These are phyloP conservation scores for Apamea epomidion DNA, from an alignment of 2,888 invertebrate species.

Conservation along the genomic window DNA sequence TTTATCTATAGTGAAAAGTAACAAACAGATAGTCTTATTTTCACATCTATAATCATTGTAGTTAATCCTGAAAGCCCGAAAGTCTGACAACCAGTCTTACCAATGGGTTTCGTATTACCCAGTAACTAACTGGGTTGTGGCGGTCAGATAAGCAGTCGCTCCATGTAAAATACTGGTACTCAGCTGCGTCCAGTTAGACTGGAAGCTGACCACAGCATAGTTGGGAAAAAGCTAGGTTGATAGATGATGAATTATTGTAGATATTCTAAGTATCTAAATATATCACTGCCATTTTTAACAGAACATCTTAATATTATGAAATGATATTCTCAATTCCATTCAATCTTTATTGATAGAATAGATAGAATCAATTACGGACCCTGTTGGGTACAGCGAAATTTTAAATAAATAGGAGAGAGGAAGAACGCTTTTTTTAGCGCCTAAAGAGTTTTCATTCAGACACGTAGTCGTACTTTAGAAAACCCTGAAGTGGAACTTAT, in stretches of 20 bases:
- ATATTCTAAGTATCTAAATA: background rate
- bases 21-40: no score
- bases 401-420: background rate
- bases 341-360: background rate
- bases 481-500: constrained; percentile 22
- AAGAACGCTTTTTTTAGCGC: background rate
- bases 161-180: no score
- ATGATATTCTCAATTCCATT: background rate
- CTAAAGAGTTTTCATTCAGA: constrained; percentile 2
- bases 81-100: no score
- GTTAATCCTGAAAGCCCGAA: no score
- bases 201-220: no score
- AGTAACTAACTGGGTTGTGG: no score
- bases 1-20: no score
- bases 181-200: no score
- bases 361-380: background rate
- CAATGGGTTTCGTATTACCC: no score
- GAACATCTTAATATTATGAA: background rate
- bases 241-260: background rate
- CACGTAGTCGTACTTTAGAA: constrained; percentile 25
- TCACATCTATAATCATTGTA: no score
- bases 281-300: background rate
- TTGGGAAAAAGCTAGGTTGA: no score
- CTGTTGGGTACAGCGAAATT: background rate
- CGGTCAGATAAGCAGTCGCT: no score